These are phyloP conservation scores for Lucinisca nassula DNA, from an alignment of 2,888 invertebrate genomes.

Conservation along the genomic window DNA sequence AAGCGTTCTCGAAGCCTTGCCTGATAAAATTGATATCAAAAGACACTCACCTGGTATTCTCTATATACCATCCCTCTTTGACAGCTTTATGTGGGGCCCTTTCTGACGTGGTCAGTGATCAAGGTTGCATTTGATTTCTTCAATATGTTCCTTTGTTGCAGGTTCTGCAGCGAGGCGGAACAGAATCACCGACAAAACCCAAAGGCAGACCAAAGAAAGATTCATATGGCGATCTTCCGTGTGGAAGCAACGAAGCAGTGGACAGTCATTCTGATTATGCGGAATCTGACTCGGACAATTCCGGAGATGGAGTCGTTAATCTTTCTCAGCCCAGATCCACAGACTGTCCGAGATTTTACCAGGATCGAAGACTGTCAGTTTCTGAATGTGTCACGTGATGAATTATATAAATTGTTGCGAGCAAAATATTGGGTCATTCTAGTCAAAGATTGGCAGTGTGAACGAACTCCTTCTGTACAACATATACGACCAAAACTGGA, in stretches of 20 bases:
- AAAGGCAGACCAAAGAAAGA: conserved; percentile 88
- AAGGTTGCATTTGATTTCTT: too few relatives aligned
- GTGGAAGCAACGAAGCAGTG: neutral
- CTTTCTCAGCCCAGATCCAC: neutral
- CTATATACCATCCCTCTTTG: too few relatives aligned
- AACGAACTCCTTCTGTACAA: too few relatives aligned
- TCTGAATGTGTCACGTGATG: neutral
- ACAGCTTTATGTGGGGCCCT: too few relatives aligned
- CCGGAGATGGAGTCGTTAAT: neutral
- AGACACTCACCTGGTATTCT: too few relatives aligned
- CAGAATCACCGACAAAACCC: conserved; percentile 87
- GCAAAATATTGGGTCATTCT: too few relatives aligned
- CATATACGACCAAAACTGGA: too few relatives aligned
- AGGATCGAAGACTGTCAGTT: neutral
- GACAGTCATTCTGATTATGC: neutral
- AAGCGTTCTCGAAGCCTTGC: too few relatives aligned
- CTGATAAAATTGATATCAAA: too few relatives aligned
- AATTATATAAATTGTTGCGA: too few relatives aligned
- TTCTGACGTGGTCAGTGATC: too few relatives aligned
- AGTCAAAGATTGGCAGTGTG: too few relatives aligned
- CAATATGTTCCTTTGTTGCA: conserved; percentile 65
- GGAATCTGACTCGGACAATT: neutral
- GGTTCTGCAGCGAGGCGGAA: conserved; percentile 87
- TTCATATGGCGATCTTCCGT: neutral
- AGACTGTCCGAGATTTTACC: neutral